These are phyloP conservation scores for Channallabes apus DNA, from an alignment of 2,797 vertebrate genomes.

Conservation along the genomic window DNA sequence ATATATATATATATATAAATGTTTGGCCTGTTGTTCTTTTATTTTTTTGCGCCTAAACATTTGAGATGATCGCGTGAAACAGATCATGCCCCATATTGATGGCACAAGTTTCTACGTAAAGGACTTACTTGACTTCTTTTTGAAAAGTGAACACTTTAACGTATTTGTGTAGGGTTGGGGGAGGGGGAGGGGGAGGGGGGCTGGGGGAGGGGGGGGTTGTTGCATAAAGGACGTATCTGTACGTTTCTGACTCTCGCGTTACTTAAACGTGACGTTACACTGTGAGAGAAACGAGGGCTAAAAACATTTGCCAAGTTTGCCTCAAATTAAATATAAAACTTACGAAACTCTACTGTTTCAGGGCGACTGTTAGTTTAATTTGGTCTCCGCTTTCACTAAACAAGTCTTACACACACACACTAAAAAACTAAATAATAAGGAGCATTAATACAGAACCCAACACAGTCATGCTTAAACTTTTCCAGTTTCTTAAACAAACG, in stretches of 20 bases:
- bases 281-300: conserved; percentile 55
- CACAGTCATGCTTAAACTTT: background rate
- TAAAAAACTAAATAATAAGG: background rate
- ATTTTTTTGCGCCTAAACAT: conserved; percentile 74
- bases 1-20: conserved; percentile 64
- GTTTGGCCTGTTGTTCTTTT: conserved; percentile 75
- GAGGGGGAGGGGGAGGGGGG: too few relatives aligned
- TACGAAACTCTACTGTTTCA: background rate
- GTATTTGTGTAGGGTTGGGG: too few relatives aligned
- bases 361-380: background rate
- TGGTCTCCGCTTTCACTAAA: background rate
- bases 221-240: conserved; percentile 61
- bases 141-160: conserved; percentile 61
- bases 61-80: conserved; percentile 68
- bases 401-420: background rate
- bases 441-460: background rate
- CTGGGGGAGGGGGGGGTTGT: too few relatives aligned
- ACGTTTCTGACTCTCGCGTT: conserved; percentile 61
- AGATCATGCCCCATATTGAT: conserved; percentile 84
- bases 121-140: conserved; percentile 58
- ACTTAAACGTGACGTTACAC: background rate
- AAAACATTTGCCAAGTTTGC: background rate
- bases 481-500: background rate
- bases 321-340: background rate
- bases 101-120: conserved; percentile 82